A percentile compares a stretch with the other conserved stretches of the same genome.
Evolutionary conservation across 2,113 vertebrate genomes (phyloP).

Genomic region (Podiceps cristatus): DNA sequence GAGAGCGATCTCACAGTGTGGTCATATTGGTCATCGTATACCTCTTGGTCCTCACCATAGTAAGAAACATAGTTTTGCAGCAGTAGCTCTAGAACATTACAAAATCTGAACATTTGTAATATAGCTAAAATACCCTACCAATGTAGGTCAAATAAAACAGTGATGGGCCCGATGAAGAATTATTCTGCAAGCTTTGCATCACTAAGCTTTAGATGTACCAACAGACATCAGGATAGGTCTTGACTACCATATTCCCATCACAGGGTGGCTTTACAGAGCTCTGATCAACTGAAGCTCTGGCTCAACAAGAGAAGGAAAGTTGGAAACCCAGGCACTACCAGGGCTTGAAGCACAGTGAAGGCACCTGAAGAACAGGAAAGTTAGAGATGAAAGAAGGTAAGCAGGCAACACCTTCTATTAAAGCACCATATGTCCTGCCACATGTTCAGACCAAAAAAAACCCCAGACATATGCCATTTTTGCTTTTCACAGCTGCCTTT

Average conservation of each 20-base stretch:
- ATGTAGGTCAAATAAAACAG: rapidly evolving
- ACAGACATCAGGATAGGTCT: neutral
- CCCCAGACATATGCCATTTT: neutral
- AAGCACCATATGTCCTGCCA: neutral
- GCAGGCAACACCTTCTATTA: neutral
- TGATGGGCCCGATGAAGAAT: neutral
- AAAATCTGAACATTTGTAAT: too few relatives aligned
- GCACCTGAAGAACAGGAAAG: neutral
- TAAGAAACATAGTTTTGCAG: too few relatives aligned
- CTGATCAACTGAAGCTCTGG: neutral
- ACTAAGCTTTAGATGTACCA: neutral
- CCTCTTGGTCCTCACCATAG: too few relatives aligned
- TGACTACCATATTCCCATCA: neutral
- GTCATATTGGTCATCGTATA: too few relatives aligned
- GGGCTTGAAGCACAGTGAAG: neutral
- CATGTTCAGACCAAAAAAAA: neutral
- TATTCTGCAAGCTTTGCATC: neutral
- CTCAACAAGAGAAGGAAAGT: neutral
- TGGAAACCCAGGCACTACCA: neutral
- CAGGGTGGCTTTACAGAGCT: neutral
- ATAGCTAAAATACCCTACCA: neutral
- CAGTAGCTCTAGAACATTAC: too few relatives aligned
- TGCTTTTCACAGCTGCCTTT: slow-evolving; percentile 3
- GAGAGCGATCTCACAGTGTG: neutral
- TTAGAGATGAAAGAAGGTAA: neutral